These are phyloP conservation scores for Trichogramma evanescens DNA, from an alignment of 2,888 invertebrate species.

Conservation along the genomic window DNA sequence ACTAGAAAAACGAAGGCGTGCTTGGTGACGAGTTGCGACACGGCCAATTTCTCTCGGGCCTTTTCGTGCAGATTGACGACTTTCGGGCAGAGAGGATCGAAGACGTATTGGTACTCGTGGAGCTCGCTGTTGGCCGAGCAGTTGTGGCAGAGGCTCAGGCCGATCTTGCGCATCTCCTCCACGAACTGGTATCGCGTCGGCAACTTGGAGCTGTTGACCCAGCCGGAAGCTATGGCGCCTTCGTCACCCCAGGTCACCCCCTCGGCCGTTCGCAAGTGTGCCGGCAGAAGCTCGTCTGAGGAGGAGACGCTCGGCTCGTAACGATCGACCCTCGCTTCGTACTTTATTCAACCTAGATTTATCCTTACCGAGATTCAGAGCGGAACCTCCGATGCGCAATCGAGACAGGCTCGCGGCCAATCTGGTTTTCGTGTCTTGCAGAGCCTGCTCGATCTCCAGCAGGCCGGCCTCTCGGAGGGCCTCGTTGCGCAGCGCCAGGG, in stretches of 20 bases:
- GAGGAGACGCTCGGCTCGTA: too few species aligned
- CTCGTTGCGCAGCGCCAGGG: slow-evolving; percentile 25
- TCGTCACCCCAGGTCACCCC: slow-evolving; percentile 54
- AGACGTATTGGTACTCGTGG: slow-evolving; percentile 48
- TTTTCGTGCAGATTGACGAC: slow-evolving; percentile 55
- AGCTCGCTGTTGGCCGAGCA: slow-evolving; percentile 25
- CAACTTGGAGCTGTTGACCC: slow-evolving; percentile 71
- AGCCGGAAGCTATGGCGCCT: slow-evolving; percentile 62
- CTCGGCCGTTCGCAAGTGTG: slow-evolving; percentile 62
- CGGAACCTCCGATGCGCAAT: slow-evolving; percentile 67
- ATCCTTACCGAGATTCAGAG: slow-evolving; percentile 52
- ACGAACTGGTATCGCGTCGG: slow-evolving; percentile 50
- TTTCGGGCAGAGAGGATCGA: slow-evolving; percentile 57
- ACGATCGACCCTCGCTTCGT: slow-evolving; percentile 11
- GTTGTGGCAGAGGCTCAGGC: slow-evolving; percentile 49
- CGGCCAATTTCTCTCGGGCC: slow-evolving; percentile 52
- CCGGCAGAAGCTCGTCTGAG: slow-evolving; percentile 62
- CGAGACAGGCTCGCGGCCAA: slow-evolving; percentile 72
- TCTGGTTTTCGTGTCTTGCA: slow-evolving; percentile 61
- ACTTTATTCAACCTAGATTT: not conserved
- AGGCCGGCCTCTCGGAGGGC: slow-evolving; percentile 36
- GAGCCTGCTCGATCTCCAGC: slow-evolving; percentile 55
- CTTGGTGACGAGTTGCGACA: slow-evolving; percentile 53
- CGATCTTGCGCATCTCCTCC: slow-evolving; percentile 47
- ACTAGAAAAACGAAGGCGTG: slow-evolving; percentile 57